Evolutionary conservation across 2,797 vertebrate genomes (phyloP).

Genomic region (Cottoperca gobio): DNA sequence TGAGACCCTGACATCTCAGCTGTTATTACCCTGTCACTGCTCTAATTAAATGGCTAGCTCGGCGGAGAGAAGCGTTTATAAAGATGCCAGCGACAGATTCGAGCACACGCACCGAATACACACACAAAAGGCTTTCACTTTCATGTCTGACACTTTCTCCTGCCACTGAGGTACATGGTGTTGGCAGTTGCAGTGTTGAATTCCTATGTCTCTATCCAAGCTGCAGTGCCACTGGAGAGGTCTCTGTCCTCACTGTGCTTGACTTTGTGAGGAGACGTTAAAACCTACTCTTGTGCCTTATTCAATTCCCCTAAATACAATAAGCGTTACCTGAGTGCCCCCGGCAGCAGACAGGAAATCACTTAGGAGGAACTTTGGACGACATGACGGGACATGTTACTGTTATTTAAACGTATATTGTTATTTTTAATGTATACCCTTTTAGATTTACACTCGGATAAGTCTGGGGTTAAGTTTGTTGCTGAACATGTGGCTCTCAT

Average conservation of each 20-base stretch:
- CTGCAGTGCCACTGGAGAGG: constrained; percentile 56
- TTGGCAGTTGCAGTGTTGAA: constrained; percentile 70
- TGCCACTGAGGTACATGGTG: constrained; percentile 70
- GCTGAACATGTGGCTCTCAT: not conserved
- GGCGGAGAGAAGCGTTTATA: constrained; percentile 69
- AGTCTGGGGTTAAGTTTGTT: constrained; percentile 10
- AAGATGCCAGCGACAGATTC: constrained; percentile 72
- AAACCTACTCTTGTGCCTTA: constrained; percentile 50
- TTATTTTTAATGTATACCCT: constrained; percentile 9
- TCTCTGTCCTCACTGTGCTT: constrained; percentile 37
- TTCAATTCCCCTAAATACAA: constrained; percentile 58
- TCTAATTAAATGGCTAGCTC: constrained; percentile 82
- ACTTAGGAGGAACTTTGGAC: constrained; percentile 41
- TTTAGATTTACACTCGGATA: constrained; percentile 13
- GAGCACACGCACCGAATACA: constrained; percentile 9
- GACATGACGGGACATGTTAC: constrained; percentile 36
- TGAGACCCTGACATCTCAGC: constrained; percentile 73
- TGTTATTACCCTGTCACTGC: constrained; percentile 83
- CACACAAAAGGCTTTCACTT: constrained; percentile 63
- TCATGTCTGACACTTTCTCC: constrained; percentile 73
- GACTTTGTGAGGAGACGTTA: constrained; percentile 24
- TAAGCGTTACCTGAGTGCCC: constrained; percentile 30
- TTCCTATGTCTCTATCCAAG: constrained; percentile 63
- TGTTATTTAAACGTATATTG: constrained; percentile 13
- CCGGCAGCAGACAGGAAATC: constrained; percentile 46